Percentiles rank a stretch among this genome's conserved stretches.
These are phyloP conservation scores for Creontiades dilutus DNA, from an alignment of 2,888 invertebrate species.

Conservation along the genomic window DNA sequence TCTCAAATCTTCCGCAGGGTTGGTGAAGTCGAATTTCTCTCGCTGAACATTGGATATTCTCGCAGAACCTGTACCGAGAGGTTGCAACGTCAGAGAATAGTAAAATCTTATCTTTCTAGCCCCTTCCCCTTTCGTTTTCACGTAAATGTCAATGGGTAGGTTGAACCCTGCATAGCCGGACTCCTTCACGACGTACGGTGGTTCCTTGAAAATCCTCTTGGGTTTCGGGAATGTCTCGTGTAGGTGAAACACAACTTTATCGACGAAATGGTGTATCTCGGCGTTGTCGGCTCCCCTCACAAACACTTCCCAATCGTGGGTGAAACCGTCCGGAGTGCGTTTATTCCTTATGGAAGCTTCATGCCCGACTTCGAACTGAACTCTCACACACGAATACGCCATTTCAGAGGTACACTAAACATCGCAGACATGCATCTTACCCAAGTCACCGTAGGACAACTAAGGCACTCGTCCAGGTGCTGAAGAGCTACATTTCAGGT, in stretches of 20 bases:
- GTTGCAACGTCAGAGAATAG: conserved; percentile 92
- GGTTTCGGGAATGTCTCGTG: conserved; percentile 96
- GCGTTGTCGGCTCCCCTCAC: conserved; percentile 92
- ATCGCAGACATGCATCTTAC: conserved; percentile 42
- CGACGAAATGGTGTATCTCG: conserved; percentile 93
- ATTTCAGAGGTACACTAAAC: conserved; percentile 54
- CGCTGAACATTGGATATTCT: conserved; percentile 85
- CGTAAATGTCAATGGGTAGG: conserved; percentile 92
- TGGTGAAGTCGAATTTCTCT: conserved; percentile 91
- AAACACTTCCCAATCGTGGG: conserved; percentile 98
- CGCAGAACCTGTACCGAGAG: conserved; percentile 85
- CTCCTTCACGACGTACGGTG: conserved; percentile 93
- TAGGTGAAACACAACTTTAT: conserved; percentile 84
- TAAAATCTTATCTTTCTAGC: conserved; percentile 87
- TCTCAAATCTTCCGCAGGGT: conserved; percentile 93
- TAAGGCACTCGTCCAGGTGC: conserved; percentile 1
- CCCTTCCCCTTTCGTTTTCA: conserved; percentile 93
- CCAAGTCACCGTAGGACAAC: conserved; percentile 49
- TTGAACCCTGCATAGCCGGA: conserved; percentile 98
- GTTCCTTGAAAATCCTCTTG: conserved; percentile 92
- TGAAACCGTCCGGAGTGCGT: conserved; percentile 93
- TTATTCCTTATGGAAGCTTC: conserved; percentile 89
- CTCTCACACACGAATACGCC: conserved; percentile 81
- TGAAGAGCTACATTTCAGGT: conserved; percentile 41
- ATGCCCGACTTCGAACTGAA: conserved; percentile 95